These are phyloP conservation scores for Gopherus evgoodei DNA, from an alignment of 2,113 vertebrate species.

Conservation along the genomic window DNA sequence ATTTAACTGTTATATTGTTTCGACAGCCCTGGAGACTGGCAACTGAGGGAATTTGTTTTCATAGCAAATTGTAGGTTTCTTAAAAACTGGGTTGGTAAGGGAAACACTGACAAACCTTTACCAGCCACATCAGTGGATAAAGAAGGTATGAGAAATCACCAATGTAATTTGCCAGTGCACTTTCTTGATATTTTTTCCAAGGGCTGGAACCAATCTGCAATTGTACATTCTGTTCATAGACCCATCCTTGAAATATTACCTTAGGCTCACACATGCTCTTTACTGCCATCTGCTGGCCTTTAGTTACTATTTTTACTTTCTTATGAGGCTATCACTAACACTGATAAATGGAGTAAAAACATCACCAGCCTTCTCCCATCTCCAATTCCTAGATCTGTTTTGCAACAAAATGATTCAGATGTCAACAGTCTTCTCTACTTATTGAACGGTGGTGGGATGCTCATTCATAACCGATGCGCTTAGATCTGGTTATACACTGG, in stretches of 20 bases:
- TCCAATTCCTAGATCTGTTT: not conserved
- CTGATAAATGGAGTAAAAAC: not conserved
- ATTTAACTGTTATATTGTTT: not conserved
- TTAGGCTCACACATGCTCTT: not conserved
- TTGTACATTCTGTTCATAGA: not conserved
- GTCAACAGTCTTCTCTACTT: not conserved
- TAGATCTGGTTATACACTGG: not conserved
- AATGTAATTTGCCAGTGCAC: not conserved
- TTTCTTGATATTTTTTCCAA: not conserved
- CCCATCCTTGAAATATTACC: not conserved
- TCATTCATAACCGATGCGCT: not conserved
- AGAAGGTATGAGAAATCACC: not conserved
- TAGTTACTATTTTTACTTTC: not conserved
- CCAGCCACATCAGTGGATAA: not conserved
- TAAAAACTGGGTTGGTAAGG: not conserved
- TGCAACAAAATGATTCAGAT: not conserved
- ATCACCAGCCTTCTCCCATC: rapidly evolving
- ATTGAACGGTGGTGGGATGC: not conserved
- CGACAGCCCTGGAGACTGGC: not conserved
- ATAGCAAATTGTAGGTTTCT: not conserved
- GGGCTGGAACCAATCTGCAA: not conserved
- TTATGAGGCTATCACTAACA: rapidly evolving
- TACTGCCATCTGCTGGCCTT: conserved; percentile 31
- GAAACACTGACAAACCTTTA: not conserved
- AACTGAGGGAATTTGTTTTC: not conserved